phyloP scores from a whole-genome alignment of 2,888 invertebrate species.

The Noctua comes region DNA sequence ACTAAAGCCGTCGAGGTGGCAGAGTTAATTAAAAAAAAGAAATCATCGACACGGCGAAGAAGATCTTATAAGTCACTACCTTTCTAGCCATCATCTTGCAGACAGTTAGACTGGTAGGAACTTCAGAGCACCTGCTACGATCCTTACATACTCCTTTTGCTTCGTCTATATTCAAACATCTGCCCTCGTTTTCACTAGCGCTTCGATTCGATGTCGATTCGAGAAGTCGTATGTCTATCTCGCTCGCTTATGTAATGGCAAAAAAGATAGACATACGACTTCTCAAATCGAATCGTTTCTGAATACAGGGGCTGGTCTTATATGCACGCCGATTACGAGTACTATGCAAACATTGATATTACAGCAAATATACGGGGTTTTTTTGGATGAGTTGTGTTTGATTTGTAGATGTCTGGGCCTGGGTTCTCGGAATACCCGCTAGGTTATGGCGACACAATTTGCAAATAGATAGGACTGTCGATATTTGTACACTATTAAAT shows the following conservation, averaged over 20 bases:
- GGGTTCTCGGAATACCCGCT: neutral
- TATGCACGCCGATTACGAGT: too few species aligned
- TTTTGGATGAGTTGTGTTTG: neutral
- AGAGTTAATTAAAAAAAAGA: too few species aligned
- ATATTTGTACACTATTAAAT: slow-evolving; percentile 8
- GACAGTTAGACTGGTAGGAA: neutral
- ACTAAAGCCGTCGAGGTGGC: too few species aligned
- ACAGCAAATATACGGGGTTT: slow-evolving; percentile 19
- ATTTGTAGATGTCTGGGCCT: neutral
- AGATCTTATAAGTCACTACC: neutral
- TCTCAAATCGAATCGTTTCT: too few species aligned
- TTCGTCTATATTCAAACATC: neutral
- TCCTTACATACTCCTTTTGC: neutral
- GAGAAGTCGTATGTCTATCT: too few species aligned
- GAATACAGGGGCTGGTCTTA: too few species aligned
- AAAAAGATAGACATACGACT: too few species aligned
- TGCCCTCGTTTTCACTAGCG: too few species aligned
- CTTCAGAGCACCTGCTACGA: neutral
- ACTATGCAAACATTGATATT: slow-evolving; percentile 55
- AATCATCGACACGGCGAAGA: too few species aligned
- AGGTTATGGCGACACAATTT: neutral
- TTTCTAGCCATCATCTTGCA: neutral
- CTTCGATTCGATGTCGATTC: too few species aligned
- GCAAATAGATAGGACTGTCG: neutral
- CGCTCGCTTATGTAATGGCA: too few species aligned